Evolutionary conservation across 2,888 invertebrate species (phyloP), one percentile per base, ranked within the genome.

Genomic region (Amphipoea lucens): DNA sequence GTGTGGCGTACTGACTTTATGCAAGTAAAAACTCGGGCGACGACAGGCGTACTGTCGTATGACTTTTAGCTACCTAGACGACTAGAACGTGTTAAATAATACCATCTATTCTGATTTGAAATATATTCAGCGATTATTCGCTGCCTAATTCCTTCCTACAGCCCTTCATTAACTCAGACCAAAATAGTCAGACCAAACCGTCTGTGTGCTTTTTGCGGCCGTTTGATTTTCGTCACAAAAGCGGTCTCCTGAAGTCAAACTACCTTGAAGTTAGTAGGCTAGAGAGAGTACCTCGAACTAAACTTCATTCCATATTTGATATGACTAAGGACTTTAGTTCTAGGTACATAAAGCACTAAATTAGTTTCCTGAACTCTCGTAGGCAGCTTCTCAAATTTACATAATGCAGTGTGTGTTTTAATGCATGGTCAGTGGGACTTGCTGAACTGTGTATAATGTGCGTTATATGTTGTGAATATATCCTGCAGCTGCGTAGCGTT

Each of bases 321-420:
- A 82, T 57, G 78, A 72, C 67, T 78, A 68, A 82, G 78, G 62
- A 72, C 69, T 83, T 79, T 65, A 83, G 84, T 79, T 83, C 60
- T 57, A 23, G 36, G 48, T 12, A 77, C 68, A 78, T 63, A 65
- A 67, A 48, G 84, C 40, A 74, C 69, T 74, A 70, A 83, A 83
- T 82, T 83, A 82, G 84, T 79, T 83, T 70, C 51, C 45, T 62
- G 45, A 79, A 78, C 78, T 83, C 17, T 29, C 45, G 48, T 42
- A 54, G 62, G 69, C 76, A 65, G 69, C 51, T 79, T 70, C 73
- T 57, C 60, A 62, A 67, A 81, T 83, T 73, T 66, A 65, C 68
- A 79, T 73, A 79, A 82, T 66, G 73, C 79, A 83, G 69, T 79
- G 72, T 66, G 45, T 82, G 45, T 82, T 83, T 72, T 70, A 82